A percentile compares a stretch with the other conserved stretches of the same genome.
These are phyloP conservation scores for Eupelmus urozonus DNA, from an alignment of 2,888 invertebrate genomes.

Conservation along the genomic window DNA sequence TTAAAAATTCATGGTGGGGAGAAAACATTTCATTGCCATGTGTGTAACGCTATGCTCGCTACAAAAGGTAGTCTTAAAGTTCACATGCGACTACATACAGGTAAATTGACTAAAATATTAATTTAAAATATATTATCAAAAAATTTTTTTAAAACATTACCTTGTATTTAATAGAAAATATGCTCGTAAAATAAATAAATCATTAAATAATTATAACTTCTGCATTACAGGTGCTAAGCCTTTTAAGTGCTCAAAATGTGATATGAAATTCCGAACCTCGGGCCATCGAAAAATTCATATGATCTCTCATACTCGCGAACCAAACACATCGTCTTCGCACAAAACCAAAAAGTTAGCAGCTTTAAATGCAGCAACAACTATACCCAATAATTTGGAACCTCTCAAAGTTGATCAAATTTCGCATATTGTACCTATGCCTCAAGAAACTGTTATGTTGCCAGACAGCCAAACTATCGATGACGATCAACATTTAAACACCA, in stretches of 20 bases:
- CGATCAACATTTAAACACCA: slow-evolving; percentile 54
- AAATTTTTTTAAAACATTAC: too few relatives aligned
- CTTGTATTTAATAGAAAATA: too few relatives aligned
- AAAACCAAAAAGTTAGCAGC: neutral
- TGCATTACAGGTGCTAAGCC: slow-evolving; percentile 79
- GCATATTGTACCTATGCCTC: neutral
- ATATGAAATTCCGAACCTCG: slow-evolving; percentile 82
- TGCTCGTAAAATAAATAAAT: neutral
- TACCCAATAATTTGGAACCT: neutral
- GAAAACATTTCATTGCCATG: slow-evolving; percentile 81
- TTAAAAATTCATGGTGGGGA: slow-evolving; percentile 80
- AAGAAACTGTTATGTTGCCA: neutral
- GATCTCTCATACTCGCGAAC: slow-evolving; percentile 77
- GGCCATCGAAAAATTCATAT: slow-evolving; percentile 84
- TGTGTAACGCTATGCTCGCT: slow-evolving; percentile 82
- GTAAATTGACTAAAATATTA: too few relatives aligned
- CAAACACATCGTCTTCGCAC: neutral
- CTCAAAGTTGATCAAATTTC: slow-evolving; percentile 15
- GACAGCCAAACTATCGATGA: neutral
- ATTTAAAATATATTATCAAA: too few relatives aligned
- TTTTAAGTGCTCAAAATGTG: slow-evolving; percentile 81
- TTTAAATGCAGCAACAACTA: neutral
- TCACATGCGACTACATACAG: slow-evolving; percentile 84
- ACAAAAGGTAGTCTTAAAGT: slow-evolving; percentile 83
- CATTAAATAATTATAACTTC: slow-evolving; percentile 7